These are phyloP conservation scores for Cheumatopsyche charites DNA, from an alignment of 1,140 invertebrate genomes.

Conservation along the genomic window DNA sequence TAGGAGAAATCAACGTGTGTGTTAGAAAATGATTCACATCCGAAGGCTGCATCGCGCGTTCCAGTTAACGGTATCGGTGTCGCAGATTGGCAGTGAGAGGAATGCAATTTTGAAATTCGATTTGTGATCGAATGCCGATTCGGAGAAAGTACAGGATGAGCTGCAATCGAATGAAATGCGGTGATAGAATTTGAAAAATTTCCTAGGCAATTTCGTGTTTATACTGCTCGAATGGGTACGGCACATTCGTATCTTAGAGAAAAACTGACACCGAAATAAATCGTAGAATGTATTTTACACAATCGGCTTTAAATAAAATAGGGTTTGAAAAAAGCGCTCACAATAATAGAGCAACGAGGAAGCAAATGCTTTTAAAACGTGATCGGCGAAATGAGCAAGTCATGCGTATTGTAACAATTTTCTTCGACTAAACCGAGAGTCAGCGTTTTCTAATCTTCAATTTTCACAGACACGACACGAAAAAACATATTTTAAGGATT, in stretches of 20 bases:
- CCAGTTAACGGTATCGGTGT: slow-evolving; percentile 28
- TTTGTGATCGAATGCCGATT: background rate
- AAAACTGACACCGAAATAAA: too few species aligned
- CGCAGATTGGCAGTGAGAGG: background rate
- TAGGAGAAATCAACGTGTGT: slow-evolving; percentile 27
- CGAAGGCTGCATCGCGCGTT: slow-evolving; percentile 1
- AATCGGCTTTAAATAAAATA: too few species aligned
- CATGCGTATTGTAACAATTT: slow-evolving; percentile 19
- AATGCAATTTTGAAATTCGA: slow-evolving; percentile 21
- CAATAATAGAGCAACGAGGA: slow-evolving; percentile 5
- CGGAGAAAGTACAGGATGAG: background rate
- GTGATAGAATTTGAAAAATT: background rate
- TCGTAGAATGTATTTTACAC: too few species aligned
- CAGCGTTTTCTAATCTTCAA: too few species aligned
- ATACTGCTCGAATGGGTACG: background rate
- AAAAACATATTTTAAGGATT: too few species aligned
- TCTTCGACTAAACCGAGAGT: too few species aligned
- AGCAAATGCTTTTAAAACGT: slow-evolving; percentile 14
- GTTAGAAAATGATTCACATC: slow-evolving; percentile 29
- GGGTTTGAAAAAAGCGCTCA: slow-evolving; percentile 9
- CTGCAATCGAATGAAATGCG: too few species aligned
- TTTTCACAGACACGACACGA: too few species aligned
- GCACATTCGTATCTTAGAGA: too few species aligned
- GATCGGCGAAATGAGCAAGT: slow-evolving; percentile 15
- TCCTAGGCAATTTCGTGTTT: background rate